Percentiles rank a stretch among this genome's conserved stretches.
Conservation (phyloP, 2,797 vertebrate genomes). For the Ambastaia sidthimunki region DNA sequence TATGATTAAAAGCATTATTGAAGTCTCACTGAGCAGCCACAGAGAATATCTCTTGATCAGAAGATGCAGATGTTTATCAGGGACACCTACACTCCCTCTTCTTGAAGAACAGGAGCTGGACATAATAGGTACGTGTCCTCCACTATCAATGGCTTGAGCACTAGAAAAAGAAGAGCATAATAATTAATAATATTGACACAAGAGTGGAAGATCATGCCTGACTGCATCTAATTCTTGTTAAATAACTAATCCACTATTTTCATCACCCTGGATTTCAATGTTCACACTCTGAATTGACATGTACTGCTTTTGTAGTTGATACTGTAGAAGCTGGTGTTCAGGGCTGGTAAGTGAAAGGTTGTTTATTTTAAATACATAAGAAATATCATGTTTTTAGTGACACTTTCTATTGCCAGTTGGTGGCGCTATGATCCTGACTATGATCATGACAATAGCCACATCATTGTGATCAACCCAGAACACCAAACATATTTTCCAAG, state of each 20-base stretch:
- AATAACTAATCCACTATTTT: neutral
- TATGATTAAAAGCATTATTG: slow-evolving; percentile 8
- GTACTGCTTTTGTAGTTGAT: neutral
- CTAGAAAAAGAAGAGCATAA: slow-evolving; percentile 67
- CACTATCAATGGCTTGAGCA: slow-evolving; percentile 92
- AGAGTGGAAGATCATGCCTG: neutral
- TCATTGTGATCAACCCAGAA: too few species aligned
- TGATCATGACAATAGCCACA: too few species aligned
- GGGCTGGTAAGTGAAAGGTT: too few species aligned
- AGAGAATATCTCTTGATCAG: neutral
- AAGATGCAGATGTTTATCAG: neutral
- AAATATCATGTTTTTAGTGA: too few species aligned
- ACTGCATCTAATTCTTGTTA: neutral
- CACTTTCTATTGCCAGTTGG: too few species aligned
- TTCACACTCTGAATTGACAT: neutral
- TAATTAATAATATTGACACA: neutral
- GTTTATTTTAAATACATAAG: too few species aligned
- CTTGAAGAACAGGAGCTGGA: slow-evolving; percentile 90
- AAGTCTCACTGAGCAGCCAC: too few species aligned
- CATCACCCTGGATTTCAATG: neutral
- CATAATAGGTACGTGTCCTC: slow-evolving; percentile 96
- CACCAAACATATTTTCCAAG: too few species aligned
- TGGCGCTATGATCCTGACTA: too few species aligned
- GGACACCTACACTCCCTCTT: slow-evolving; percentile 92
- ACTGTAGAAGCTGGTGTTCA: neutral